Conservation (phyloP, 2,888 invertebrate genomes). For the Hydrotaea diabolus region DNA sequence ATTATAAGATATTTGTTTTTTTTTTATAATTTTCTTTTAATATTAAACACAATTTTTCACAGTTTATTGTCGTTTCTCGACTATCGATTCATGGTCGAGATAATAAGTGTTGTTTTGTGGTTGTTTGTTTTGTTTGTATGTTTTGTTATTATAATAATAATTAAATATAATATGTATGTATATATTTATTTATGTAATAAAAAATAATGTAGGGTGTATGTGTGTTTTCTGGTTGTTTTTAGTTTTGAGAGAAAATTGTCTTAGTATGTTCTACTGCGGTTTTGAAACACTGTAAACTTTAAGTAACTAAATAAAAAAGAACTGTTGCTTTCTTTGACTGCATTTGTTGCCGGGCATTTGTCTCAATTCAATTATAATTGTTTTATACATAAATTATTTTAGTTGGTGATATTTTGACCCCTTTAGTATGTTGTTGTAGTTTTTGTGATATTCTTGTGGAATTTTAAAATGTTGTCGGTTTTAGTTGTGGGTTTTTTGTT, state of each 20-base stretch:
- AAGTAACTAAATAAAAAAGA: conserved; percentile 56
- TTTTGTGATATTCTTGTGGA: too few species aligned
- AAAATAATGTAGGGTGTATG: conserved; percentile 53
- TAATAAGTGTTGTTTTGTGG: conserved; percentile 73
- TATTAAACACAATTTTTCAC: conserved; percentile 78
- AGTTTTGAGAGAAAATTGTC: conserved; percentile 43
- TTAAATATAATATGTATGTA: conserved; percentile 60
- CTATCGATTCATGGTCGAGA: conserved; percentile 80
- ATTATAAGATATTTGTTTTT: conserved; percentile 24
- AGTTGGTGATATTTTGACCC: background rate
- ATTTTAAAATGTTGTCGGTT: too few species aligned
- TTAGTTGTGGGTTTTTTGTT: too few species aligned
- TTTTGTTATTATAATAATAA: conserved; percentile 73
- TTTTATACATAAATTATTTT: background rate
- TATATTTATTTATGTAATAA: conserved; percentile 51
- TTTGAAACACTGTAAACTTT: conserved; percentile 24
- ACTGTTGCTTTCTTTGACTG: conserved; percentile 19
- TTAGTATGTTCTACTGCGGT: background rate
- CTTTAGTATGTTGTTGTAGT: background rate
- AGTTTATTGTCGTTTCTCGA: conserved; percentile 82
- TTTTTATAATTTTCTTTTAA: conserved; percentile 54
- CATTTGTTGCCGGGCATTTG: background rate
- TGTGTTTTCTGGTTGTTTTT: conserved; percentile 30
- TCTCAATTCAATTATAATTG: conserved; percentile 7
- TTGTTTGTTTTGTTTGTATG: conserved; percentile 40